Conservation (phyloP, 2,113 vertebrate species). For the Indicator maculatus region DNA sequence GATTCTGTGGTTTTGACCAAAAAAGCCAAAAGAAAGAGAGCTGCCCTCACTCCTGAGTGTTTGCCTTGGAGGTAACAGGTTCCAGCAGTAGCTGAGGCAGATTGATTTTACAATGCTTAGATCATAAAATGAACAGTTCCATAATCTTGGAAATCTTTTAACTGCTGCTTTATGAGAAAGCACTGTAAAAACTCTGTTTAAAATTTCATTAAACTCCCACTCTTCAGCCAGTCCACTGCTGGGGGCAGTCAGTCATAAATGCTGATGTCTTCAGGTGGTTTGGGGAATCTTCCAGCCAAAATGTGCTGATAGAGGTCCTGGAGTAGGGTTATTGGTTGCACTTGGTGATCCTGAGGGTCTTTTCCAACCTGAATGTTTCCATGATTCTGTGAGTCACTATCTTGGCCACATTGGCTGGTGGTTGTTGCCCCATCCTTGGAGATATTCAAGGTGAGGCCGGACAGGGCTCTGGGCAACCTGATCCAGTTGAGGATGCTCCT, state of each 20-base stretch:
- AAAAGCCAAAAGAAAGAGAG: background rate
- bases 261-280: background rate
- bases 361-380: too few species aligned
- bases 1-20: background rate
- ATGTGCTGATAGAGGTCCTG: background rate
- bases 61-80: background rate
- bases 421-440: too few species aligned
- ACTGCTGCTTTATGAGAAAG: conserved; percentile 30
- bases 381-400: too few species aligned
- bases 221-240: background rate
- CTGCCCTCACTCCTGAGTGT: background rate
- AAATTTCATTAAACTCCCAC: background rate
- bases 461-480: too few species aligned
- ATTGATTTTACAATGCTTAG: conserved; percentile 13
- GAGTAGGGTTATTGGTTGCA: too few species aligned
- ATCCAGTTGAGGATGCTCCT: too few species aligned
- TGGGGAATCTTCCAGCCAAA: background rate
- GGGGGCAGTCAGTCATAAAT: background rate
- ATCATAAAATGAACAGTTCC: conserved; percentile 26
- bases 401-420: too few species aligned
- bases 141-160: conserved; percentile 17
- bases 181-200: background rate
- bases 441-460: too few species aligned
- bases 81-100: background rate
- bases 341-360: too few species aligned